Conservation (phyloP, 2,888 invertebrate species). For the Melipona bicolor region DNA sequence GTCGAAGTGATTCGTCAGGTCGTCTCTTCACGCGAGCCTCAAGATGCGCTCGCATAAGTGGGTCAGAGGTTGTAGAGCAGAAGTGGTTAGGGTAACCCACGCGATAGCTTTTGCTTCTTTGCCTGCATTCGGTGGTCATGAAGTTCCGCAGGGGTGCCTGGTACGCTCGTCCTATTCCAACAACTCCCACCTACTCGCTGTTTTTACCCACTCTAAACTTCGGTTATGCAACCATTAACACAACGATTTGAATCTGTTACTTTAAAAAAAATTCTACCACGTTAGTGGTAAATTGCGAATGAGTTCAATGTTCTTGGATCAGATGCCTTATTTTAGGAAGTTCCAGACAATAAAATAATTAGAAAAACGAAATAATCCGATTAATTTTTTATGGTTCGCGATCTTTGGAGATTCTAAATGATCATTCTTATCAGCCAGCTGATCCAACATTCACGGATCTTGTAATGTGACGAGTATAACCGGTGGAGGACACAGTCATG, state of each 20-base stretch:
- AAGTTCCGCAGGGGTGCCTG: conserved; percentile 76
- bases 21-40: conserved; percentile 54
- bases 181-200: conserved; percentile 37
- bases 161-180: conserved; percentile 75
- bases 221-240: not conserved
- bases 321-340: no score
- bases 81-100: conserved; percentile 70
- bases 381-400: no score
- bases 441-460: conserved; percentile 14
- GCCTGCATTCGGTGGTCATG: conserved; percentile 65
- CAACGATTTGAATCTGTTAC: not conserved
- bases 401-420: not conserved
- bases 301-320: not conserved
- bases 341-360: not conserved
- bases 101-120: conserved; percentile 73
- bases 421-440: not conserved
- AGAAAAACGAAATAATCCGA: not conserved
- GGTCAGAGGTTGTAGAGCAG: conserved; percentile 71
- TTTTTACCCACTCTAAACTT: conserved; percentile 24
- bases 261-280: not conserved
- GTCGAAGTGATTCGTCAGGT: conserved; percentile 57
- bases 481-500: conserved; percentile 26
- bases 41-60: conserved; percentile 68
- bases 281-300: no score
- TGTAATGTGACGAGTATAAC: conserved; percentile 28